These are phyloP conservation scores for Heterohyrax brucei DNA, from an alignment of 2,797 vertebrate species.

Conservation along the genomic window DNA sequence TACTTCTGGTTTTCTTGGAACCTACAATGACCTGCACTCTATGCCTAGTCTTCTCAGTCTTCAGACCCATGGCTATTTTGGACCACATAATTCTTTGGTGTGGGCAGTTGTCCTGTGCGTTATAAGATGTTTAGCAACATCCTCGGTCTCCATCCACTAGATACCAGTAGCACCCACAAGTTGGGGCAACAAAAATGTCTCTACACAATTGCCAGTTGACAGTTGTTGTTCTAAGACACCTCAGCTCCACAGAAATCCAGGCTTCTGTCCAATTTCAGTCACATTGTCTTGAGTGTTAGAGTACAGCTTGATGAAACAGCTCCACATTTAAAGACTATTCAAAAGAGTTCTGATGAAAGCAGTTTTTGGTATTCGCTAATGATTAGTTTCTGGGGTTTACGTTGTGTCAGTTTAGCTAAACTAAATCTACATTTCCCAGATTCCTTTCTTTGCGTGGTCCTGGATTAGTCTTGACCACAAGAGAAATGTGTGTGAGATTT, in stretches of 20 bases:
- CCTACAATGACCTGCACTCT: not conserved
- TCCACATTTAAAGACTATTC: not conserved
- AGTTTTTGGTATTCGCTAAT: not conserved
- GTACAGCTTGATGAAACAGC: not conserved
- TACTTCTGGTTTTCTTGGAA: not conserved
- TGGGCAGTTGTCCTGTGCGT: not conserved
- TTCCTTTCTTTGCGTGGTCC: not conserved
- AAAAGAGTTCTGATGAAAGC: not conserved
- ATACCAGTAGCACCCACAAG: not conserved
- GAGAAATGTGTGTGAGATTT: not conserved
- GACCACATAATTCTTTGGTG: not conserved
- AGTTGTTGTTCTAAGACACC: not conserved
- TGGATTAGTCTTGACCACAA: not conserved
- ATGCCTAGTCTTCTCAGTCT: not conserved
- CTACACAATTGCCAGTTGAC: slow-evolving; percentile 11
- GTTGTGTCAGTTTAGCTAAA: not conserved
- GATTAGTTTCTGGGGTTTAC: not conserved
- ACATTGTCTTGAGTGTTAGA: not conserved
- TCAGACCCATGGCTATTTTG: not conserved
- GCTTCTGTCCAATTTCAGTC: not conserved
- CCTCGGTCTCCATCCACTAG: not conserved
- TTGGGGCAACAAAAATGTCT: not conserved
- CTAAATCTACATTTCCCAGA: not conserved
- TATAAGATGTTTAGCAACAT: not conserved
- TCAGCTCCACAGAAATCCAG: not conserved